These are phyloP conservation scores for Carcharodon carcharias DNA, from an alignment of 2,797 vertebrate genomes.

Conservation along the genomic window DNA sequence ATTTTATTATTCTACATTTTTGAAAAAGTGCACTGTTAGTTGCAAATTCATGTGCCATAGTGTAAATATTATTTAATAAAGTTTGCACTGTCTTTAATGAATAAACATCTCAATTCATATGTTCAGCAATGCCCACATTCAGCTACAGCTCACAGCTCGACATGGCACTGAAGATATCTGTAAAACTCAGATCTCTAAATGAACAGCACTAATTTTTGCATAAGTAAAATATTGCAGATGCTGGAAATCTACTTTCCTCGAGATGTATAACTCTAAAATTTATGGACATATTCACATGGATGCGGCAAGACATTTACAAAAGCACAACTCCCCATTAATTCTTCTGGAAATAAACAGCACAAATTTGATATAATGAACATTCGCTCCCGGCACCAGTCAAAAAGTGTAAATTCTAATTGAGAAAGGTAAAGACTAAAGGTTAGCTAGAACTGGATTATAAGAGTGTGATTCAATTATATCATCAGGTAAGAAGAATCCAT, in stretches of 20 bases:
- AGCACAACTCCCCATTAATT: not conserved
- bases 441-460: not conserved
- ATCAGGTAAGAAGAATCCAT: not conserved
- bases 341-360: not conserved
- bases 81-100: not conserved
- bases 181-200: not conserved
- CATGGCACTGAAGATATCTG: not conserved
- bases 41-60: not conserved
- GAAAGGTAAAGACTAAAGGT: not conserved
- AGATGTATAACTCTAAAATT: not conserved
- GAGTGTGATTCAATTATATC: not conserved
- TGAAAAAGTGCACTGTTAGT: not conserved
- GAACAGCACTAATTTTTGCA: not conserved
- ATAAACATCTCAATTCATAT: not conserved
- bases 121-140: not conserved
- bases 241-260: not conserved
- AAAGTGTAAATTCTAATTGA: not conserved
- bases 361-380: conserved; percentile 21
- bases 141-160: not conserved
- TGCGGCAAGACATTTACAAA: not conserved
- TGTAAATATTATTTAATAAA: not conserved
- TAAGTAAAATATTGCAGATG: no score
- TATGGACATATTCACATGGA: not conserved
- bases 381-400: not conserved
- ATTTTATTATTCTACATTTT: not conserved